phyloP scores from a whole-genome alignment of 1,140 invertebrate genomes.

The Drosophila sechellia region DNA sequence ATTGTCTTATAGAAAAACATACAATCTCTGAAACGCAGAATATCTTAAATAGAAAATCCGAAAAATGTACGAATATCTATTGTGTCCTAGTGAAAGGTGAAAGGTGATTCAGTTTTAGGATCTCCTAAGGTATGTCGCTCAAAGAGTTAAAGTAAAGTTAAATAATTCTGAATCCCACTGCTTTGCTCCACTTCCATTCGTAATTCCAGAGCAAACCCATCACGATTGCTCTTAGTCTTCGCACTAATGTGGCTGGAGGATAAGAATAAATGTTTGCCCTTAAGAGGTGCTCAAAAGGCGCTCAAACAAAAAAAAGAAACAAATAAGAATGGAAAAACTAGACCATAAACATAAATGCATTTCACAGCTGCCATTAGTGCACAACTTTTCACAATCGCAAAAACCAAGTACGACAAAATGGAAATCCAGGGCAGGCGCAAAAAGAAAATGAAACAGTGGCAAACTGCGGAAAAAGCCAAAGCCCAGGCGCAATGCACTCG shows the following conservation, averaged over 20 bases:
- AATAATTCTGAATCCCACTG: not conserved
- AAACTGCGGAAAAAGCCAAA: constrained; percentile 29
- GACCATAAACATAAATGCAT: constrained; percentile 75
- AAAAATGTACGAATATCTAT: too few relatives aligned
- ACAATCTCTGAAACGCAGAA: too few relatives aligned
- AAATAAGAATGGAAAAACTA: constrained; percentile 51
- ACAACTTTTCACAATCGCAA: constrained; percentile 46
- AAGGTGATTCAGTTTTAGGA: too few relatives aligned
- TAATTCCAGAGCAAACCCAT: not conserved
- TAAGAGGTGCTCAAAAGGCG: constrained; percentile 37
- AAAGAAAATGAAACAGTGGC: constrained; percentile 28
- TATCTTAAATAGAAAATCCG: too few relatives aligned
- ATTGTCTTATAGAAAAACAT: too few relatives aligned
- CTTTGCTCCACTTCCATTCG: constrained; percentile 1
- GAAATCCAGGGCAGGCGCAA: constrained; percentile 63
- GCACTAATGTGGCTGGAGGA: constrained; percentile 37
- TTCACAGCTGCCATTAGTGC: constrained; percentile 68
- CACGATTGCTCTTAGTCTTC: constrained; percentile 28
- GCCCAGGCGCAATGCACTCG: constrained; percentile 42
- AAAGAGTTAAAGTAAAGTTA: not conserved
- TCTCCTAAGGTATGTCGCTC: not conserved
- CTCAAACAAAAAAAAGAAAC: not conserved
- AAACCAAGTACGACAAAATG: constrained; percentile 45
- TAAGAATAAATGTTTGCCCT: constrained; percentile 47
- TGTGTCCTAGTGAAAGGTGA: too few relatives aligned